Base-by-base conservation (phyloP, 2,888 invertebrate species). In the Ochropleura leucogaster region DNA sequence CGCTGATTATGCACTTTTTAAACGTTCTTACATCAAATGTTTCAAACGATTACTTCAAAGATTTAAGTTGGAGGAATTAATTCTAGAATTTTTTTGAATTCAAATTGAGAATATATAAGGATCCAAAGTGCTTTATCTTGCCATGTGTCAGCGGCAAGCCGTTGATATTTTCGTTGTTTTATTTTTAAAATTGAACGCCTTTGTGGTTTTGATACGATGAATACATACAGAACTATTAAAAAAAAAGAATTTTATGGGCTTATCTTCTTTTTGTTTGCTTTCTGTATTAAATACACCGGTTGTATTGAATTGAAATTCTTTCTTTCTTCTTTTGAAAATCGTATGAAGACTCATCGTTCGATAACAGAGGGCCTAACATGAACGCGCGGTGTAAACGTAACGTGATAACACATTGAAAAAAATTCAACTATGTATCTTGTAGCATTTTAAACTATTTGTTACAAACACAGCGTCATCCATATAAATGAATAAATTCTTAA, bases 1-100 rank as follows among this genome's bases (percentile, higher is more conserved):
- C 90, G 91, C 90, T 93, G 93, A 94, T 94, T 93, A 93, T 93
- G 93, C 94, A 94, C 88, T 93, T 92, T 93, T 94, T 89, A 92
- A 92, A 92, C 89, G 90, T 89, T 76, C 85, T 81, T 87, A 88
- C 82, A 86, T 88, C 82, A 88, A 87, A 89, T 85, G 83, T 82
- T 83, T 79, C 80, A 69, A 72, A 89, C 88, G 92, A 92, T 92
- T 90, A 90, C 74, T 86, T 79, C 87, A 82, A 80, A 83, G 75
- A 85, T 80, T 78, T 82, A 70, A 77, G 57, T 77, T 67, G 68
- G 59, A 72, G 73, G 72, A 79, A 74, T 76, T 66, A 69, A 65
- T 79, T 74, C 65, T 10, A 30, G 14, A n/a, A 66, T 40, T 46
- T 55, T 66, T 74, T 47, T 10, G n/a, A 4, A 44, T 47, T 69